Base-by-base conservation (phyloP, 2,113 vertebrate genomes). In the Falcunculus frontatus region DNA sequence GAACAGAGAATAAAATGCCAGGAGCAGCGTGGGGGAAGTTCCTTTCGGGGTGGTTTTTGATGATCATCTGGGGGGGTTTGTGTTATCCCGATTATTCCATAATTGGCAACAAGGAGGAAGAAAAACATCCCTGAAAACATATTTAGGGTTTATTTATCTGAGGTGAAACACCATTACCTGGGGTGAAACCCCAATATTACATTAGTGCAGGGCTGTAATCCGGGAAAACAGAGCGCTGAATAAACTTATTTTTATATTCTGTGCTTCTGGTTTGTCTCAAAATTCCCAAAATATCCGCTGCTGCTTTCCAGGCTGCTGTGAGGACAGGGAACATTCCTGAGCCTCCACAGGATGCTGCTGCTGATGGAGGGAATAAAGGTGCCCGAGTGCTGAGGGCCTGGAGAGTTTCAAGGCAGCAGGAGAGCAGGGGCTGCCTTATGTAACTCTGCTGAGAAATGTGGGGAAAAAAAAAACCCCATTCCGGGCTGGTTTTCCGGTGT, bases 311-410 rank as follows among this genome's bases (percentile, higher is more conserved):
- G 73, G 75, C 77, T 57, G 75, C 75, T 23, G 18, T 25, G 29
- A 89, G 93, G 70, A 15, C 84, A 76, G 70, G 20, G 84, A 87
- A 49, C 84, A 42, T 90, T 95, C 82, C 93, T 46, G 81, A 87
- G 70, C 53, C 65, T 72, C 35, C 7, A 1, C 84, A 67, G 84
- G 39, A 11, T 26, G n/a, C 91, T 73, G 94, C 74, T 87, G 57
- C 27, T 85, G 91, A 41, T 3, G 4, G 84, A 82, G 78, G 78
- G 84, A 10, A 32, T 23, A 2, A 69, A 96, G 92, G 87, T 72
- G 57, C 39, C 32, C 3, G 10, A 52, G 90, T 4, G 4, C 93
- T n/a, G 81, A 20, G 79, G 77, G 75, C 55, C 95, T 88, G 92
- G 16, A 57, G 63, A 49, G 70, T 59, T 20, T 83, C 67, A 88